These are phyloP conservation scores for Cinclus cinclus DNA, from an alignment of 2,113 vertebrate genomes.

Conservation along the genomic window DNA sequence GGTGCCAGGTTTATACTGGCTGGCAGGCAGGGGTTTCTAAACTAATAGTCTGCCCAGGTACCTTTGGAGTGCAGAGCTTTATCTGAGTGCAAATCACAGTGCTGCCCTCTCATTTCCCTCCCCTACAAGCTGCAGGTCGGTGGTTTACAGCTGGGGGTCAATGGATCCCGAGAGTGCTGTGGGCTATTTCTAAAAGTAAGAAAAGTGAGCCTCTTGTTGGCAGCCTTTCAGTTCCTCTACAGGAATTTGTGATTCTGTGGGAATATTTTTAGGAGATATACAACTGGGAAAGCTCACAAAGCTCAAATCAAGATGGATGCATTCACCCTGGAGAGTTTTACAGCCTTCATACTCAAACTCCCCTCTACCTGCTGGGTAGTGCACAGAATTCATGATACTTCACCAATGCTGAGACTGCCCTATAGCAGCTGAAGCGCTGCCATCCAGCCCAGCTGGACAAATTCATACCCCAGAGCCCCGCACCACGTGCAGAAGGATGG, in stretches of 20 bases:
- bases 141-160: not conserved
- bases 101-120: not conserved
- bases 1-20: not conserved
- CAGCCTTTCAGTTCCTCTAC: not conserved
- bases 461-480: not conserved
- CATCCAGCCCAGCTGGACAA: not conserved
- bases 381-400: not conserved
- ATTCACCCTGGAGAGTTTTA: not conserved
- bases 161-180: not conserved
- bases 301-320: constrained; percentile 15
- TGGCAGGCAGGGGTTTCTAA: not conserved
- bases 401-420: not conserved
- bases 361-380: not conserved
- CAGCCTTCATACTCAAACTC: not conserved
- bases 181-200: constrained; percentile 21
- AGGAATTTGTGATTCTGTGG: constrained; percentile 35
- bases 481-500: not conserved
- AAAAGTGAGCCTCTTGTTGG: not conserved
- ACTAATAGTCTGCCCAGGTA: not conserved
- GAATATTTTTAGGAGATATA: constrained; percentile 35
- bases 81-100: not conserved
- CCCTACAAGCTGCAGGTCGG: not conserved
- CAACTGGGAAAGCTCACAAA: constrained; percentile 7
- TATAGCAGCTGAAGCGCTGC: not conserved
- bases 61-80: not conserved